phyloP scores from a whole-genome alignment of 2,797 vertebrate species.

The Prunella strophiata region DNA sequence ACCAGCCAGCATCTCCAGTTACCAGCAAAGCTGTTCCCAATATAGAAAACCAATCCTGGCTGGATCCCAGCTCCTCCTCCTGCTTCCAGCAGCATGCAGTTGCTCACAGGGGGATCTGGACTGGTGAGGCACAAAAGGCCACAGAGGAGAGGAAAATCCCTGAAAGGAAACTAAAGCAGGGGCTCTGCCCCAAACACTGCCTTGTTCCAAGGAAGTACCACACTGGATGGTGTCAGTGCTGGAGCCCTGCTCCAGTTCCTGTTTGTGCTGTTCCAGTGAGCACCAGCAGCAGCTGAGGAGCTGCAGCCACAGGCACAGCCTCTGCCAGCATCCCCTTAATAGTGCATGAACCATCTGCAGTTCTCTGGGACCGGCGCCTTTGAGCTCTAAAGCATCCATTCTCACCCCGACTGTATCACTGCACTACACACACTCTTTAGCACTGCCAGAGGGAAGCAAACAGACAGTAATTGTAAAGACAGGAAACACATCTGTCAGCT shows the following conservation, averaged over 20 bases:
- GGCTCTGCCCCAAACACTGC: background rate
- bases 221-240: rapidly evolving
- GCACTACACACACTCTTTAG: slow-evolving; percentile 39
- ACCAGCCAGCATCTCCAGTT: background rate
- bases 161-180: background rate
- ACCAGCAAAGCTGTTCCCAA: background rate
- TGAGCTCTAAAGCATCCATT: slow-evolving; percentile 57
- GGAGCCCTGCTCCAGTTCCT: background rate
- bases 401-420: slow-evolving; percentile 51
- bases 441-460: slow-evolving; percentile 65
- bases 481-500: slow-evolving; percentile 71
- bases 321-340: background rate
- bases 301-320: slow-evolving; percentile 49
- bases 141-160: background rate
- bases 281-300: slow-evolving; percentile 12
- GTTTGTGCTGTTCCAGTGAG: background rate
- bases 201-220: background rate
- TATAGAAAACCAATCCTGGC: background rate
- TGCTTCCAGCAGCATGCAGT: background rate
- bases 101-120: background rate
- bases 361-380: slow-evolving; percentile 46
- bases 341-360: slow-evolving; percentile 29
- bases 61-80: background rate
- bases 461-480: slow-evolving; percentile 63
- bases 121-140: background rate